These are phyloP conservation scores for Poeciliopsis turrubarensis DNA, from an alignment of 2,113 vertebrate genomes.

Conservation along the genomic window DNA sequence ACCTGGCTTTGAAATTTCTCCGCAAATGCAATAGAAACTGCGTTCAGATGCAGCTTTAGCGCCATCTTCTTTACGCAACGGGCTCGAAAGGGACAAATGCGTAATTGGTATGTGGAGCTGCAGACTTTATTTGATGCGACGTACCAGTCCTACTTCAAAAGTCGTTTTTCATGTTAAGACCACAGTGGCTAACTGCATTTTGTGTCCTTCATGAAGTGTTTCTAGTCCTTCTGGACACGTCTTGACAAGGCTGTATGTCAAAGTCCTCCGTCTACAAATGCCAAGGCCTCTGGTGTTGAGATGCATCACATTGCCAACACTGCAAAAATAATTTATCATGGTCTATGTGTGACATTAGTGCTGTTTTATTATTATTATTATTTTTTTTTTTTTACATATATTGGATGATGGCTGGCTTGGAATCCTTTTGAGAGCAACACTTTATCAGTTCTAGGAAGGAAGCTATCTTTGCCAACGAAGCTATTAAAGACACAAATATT, in stretches of 20 bases:
- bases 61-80: too few species aligned
- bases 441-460: too few species aligned
- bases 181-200: neutral
- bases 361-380: too few species aligned
- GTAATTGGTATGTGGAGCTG: too few species aligned
- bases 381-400: too few species aligned
- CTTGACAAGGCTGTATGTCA: neutral
- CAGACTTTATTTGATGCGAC: too few species aligned
- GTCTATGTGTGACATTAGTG: neutral
- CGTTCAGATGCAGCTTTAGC: constrained; percentile 38
- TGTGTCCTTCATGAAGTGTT: neutral
- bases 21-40: constrained; percentile 46
- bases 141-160: too few species aligned
- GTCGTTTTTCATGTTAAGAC: too few species aligned
- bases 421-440: too few species aligned
- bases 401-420: too few species aligned
- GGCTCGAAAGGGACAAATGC: too few species aligned
- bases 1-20: constrained; percentile 37
- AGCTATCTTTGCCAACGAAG: too few species aligned
- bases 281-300: neutral
- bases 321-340: neutral
- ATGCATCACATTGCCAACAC: neutral
- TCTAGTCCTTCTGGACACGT: neutral
- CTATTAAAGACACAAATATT: neutral
- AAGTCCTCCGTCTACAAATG: neutral